Evolutionary conservation across 2,113 vertebrate species (phyloP).

Genomic region (Hippocampus abdominalis): DNA sequence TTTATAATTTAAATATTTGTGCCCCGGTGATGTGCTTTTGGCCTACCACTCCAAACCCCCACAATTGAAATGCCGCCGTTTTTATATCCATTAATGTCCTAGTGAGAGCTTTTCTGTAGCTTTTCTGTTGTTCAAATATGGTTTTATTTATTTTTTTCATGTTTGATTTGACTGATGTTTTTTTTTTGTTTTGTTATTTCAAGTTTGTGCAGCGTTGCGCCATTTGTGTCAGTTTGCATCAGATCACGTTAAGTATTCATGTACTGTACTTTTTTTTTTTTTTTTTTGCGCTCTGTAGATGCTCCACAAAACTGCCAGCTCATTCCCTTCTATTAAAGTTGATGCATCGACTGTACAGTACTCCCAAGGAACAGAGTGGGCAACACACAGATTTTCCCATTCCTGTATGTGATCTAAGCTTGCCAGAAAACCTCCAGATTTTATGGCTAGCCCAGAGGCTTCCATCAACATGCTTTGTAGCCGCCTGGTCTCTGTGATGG

Average conservation of each 20-base stretch:
- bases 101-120: slow-evolving; percentile 16
- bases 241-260: slow-evolving; percentile 51
- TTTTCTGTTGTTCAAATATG: neutral
- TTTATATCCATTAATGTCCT: slow-evolving; percentile 15
- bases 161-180: slow-evolving; percentile 20
- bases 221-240: slow-evolving; percentile 54
- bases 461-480: slow-evolving; percentile 15
- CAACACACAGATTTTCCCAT: slow-evolving; percentile 12
- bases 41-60: slow-evolving; percentile 29
- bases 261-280: slow-evolving; percentile 11
- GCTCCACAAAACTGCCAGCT: slow-evolving; percentile 39
- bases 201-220: slow-evolving; percentile 37
- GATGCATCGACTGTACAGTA: slow-evolving; percentile 24
- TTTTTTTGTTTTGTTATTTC: slow-evolving; percentile 17
- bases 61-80: slow-evolving; percentile 1
- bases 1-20: slow-evolving; percentile 40
- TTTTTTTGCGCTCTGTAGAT: slow-evolving; percentile 23
- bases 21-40: slow-evolving; percentile 3
- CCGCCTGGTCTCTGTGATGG: slow-evolving; percentile 7
- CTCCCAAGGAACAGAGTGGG: slow-evolving; percentile 21
- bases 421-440: slow-evolving; percentile 11
- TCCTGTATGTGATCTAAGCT: slow-evolving; percentile 11
- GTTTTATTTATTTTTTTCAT: neutral
- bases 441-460: slow-evolving; percentile 9
- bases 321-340: slow-evolving; percentile 10